These are phyloP conservation scores for Euphysa ruthae DNA, from an alignment of 30 jellyfish, hydroid and myxozoan species.

Conservation along the genomic window DNA sequence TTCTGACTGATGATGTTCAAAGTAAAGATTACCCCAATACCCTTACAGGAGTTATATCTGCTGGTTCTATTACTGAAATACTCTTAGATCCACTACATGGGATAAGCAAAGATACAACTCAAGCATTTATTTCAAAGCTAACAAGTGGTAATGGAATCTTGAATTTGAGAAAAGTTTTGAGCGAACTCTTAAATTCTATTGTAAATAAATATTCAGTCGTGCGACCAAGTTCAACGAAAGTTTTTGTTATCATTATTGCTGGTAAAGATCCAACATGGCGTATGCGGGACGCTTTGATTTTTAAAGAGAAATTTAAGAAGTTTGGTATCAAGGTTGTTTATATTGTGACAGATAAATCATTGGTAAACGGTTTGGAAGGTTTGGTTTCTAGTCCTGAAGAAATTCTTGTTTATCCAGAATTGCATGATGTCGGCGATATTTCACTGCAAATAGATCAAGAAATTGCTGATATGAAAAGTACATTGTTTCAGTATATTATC, in stretches of 20 bases:
- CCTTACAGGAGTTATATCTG: constrained; percentile 7
- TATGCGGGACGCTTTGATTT: not conserved
- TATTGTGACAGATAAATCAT: not conserved
- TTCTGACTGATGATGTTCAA: constrained; percentile 2
- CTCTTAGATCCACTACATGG: constrained; percentile 21
- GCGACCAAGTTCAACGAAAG: not conserved
- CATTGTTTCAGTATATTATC: too few species aligned
- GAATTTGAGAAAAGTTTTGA: not conserved
- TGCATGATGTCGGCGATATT: too few species aligned
- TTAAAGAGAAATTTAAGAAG: not conserved
- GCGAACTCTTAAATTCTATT: not conserved
- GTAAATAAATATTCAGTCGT: not conserved
- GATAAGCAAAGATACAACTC: not conserved
- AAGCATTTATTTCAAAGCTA: not conserved
- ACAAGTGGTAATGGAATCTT: constrained; percentile 9
- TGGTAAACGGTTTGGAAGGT: not conserved
- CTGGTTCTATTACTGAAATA: constrained; percentile 12
- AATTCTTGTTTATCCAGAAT: not conserved
- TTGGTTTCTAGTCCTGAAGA: constrained; percentile 9
- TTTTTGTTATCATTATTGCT: not conserved
- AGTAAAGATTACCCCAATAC: not conserved
- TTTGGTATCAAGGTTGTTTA: not conserved
- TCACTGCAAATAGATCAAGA: too few species aligned
- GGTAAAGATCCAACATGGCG: constrained; percentile 11
- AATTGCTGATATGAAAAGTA: too few species aligned